These are phyloP conservation scores for Pedicia rivosa DNA, from an alignment of 2,888 invertebrate species.

Conservation along the genomic window DNA sequence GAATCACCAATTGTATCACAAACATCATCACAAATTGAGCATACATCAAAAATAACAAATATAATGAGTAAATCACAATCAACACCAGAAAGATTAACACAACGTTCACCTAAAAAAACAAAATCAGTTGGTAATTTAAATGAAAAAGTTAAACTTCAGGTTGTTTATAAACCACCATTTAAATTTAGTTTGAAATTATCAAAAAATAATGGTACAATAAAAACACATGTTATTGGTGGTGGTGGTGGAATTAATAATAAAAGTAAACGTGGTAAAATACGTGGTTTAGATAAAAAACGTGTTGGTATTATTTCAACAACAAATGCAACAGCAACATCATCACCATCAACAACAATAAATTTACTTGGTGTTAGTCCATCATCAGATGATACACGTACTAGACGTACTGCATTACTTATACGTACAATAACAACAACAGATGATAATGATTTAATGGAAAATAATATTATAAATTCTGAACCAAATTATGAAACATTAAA, in stretches of 20 bases:
- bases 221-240: constrained; percentile 27
- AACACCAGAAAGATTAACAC: constrained; percentile 56
- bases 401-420: constrained; percentile 24
- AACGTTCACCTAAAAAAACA: constrained; percentile 42
- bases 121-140: constrained; percentile 58
- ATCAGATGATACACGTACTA: constrained; percentile 17
- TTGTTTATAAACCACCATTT: constrained; percentile 76
- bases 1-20: constrained; percentile 44
- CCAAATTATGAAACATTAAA: constrained; percentile 30
- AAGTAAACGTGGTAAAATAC: constrained; percentile 18
- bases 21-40: constrained; percentile 28
- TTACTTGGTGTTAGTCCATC: constrained; percentile 13
- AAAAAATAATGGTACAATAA: constrained; percentile 28
- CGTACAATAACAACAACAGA: constrained; percentile 14
- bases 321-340: constrained; percentile 10
- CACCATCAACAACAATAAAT: too few relatives aligned
- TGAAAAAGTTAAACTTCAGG: constrained; percentile 61
- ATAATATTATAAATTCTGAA: constrained; percentile 21
- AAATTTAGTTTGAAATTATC: constrained; percentile 65
- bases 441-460: constrained; percentile 18
- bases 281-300: constrained; percentile 15
- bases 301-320: constrained; percentile 12
- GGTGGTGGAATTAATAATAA: constrained; percentile 14
- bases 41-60: constrained; percentile 27
- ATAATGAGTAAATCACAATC: constrained; percentile 68